Conservation (phyloP, 2,113 vertebrate genomes). For the Nesoenas mayeri region DNA sequence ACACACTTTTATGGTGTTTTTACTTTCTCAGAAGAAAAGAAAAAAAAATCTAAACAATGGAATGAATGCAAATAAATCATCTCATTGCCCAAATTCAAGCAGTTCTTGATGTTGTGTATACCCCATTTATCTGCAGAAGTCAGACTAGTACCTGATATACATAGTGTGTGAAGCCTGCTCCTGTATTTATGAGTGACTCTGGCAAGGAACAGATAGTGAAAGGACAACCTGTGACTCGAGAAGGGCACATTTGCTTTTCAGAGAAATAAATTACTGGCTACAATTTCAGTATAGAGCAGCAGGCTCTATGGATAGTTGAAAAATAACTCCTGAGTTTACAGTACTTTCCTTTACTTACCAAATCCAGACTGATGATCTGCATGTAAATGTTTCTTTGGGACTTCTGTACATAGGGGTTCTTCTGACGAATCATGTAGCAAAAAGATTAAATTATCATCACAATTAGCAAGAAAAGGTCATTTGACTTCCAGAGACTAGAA, state of each 20-base stretch:
- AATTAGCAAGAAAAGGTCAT: neutral
- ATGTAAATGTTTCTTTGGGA: neutral
- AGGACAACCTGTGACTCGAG: neutral
- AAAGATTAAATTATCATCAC: neutral
- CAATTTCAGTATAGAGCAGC: neutral
- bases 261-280: neutral
- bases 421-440: neutral
- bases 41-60: neutral
- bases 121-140: neutral
- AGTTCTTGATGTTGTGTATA: neutral
- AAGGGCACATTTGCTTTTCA: neutral
- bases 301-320: neutral
- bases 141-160: neutral
- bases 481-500: neutral
- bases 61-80: neutral
- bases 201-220: neutral
- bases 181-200: neutral
- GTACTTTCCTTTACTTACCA: neutral
- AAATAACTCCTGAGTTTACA: neutral
- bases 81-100: neutral
- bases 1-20: neutral
- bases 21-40: neutral
- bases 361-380: neutral
- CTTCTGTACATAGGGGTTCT: neutral
- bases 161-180: neutral